Evolutionary conservation across 2,888 invertebrate species (phyloP), one percentile per base, ranked within the genome.

Genomic region (Thera britannica): DNA sequence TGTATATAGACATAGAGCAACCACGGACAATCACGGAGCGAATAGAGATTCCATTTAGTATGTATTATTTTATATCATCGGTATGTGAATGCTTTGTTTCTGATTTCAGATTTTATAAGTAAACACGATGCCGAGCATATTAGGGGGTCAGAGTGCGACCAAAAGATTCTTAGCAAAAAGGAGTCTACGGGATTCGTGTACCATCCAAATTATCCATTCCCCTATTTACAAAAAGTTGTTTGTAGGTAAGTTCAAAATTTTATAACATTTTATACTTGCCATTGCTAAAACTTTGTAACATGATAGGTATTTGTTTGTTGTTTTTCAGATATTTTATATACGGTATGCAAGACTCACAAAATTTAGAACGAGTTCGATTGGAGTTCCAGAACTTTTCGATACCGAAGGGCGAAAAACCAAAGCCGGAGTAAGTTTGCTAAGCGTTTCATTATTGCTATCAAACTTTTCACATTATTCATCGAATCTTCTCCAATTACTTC

Each of bases 141-240:
- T 88, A 96, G 97, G 87, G 99, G 99, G 86, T 98, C 98, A 79
- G 99, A 99, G 94, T 99, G 99, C 95, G 99, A 99, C 95, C 98
- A 99, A 93, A 97, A 98, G 93, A 98, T 99, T 85, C 95, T 98
- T 81, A 98, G 98, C 92, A 97, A 96, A 90, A 98, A 98, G 92
- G 97, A 98, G 90, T 98, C 98, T 69, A 96, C 96, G 83, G 99
- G 99, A 80, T 96, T 95, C 88, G 98, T 99, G 83, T 97, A 97
- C 94, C 98, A 98, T 90, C 99, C 99, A 80, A 98, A 98, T 94
- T 99, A 97, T 94, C 99, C 99, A 85, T 98, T 96, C 94, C 97
- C 97, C 76, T 99, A 98, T 95, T 97, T 98, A 93, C 97, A 97
- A 82, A 98, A 99, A 95, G 97, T 98, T 88, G 98, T 98, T 80